phyloP scores from a whole-genome alignment of 2,888 invertebrate species.

The Epirrhoe tristata region DNA sequence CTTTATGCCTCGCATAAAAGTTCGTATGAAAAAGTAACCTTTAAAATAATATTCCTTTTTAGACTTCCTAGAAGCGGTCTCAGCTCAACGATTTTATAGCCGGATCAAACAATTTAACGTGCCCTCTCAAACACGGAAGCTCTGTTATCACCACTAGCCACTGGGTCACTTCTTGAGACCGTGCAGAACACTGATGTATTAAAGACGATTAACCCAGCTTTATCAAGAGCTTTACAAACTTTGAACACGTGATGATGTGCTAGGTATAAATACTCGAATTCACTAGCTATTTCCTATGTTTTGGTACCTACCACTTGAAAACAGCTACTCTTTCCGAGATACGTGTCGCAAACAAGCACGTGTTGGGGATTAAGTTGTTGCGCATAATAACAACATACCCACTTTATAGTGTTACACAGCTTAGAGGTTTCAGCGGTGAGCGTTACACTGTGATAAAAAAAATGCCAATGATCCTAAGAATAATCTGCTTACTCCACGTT shows the following conservation, averaged over 20 bases:
- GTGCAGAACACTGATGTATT: too few species aligned
- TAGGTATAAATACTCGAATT: not conserved
- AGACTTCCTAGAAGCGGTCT: too few species aligned
- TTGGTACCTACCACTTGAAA: constrained; percentile 13
- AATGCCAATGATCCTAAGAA: not conserved
- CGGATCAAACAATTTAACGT: too few species aligned
- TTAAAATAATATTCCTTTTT: too few species aligned
- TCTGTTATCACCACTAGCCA: too few species aligned
- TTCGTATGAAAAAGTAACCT: too few species aligned
- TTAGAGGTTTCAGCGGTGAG: constrained; percentile 1
- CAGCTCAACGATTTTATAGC: too few species aligned
- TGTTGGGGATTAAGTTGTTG: constrained; percentile 71
- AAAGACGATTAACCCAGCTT: too few species aligned
- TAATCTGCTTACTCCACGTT: not conserved
- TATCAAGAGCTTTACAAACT: not conserved
- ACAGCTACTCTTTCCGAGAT: constrained; percentile 59
- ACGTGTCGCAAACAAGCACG: constrained; percentile 72
- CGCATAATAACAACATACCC: constrained; percentile 62
- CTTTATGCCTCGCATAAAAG: too few species aligned
- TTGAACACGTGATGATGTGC: not conserved
- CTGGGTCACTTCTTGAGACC: too few species aligned
- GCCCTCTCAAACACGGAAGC: too few species aligned
- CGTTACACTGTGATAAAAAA: not conserved
- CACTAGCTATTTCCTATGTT: constrained; percentile 3
- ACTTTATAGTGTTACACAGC: constrained; percentile 47